phyloP scores from a whole-genome alignment of 2,797 vertebrate species.

The Syndactyla subalaris region DNA sequence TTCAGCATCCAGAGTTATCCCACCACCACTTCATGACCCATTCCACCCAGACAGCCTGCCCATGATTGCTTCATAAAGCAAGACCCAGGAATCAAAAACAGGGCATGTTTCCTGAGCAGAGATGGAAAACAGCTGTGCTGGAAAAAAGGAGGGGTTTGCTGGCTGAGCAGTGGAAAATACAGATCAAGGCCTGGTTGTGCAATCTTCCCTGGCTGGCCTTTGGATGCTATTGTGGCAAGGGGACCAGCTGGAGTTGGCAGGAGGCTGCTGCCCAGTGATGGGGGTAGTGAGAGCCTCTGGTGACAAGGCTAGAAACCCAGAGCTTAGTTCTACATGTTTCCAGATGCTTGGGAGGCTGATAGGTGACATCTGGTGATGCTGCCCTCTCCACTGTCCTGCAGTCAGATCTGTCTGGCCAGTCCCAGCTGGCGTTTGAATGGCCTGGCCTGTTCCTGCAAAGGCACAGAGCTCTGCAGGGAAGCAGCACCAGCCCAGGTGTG shows the following conservation, averaged over 20 bases:
- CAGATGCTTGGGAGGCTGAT: background rate
- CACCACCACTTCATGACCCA: conserved; percentile 46
- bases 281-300: background rate
- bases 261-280: background rate
- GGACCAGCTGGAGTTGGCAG: conserved; percentile 44
- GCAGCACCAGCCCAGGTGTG: background rate
- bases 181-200: conserved; percentile 68
- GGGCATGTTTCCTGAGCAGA: conserved; percentile 68
- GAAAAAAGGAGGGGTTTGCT: conserved; percentile 62
- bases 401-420: background rate
- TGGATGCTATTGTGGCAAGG: conserved; percentile 52
- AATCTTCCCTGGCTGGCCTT: conserved; percentile 54
- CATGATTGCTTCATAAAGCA: conserved; percentile 62
- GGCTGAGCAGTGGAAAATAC: conserved; percentile 65
- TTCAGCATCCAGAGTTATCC: conserved; percentile 51
- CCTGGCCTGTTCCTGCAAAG: background rate
- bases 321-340: background rate
- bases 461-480: background rate
- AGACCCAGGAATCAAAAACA: conserved; percentile 65
- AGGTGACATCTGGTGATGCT: background rate
- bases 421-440: background rate
- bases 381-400: background rate
- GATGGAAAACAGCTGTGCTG: conserved; percentile 76
- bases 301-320: background rate
- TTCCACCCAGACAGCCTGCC: conserved; percentile 64